Percentiles rank a stretch among this genome's conserved stretches.
These are phyloP conservation scores for Heterocephalus glaber DNA, from an alignment of 2,113 vertebrate species.

Conservation along the genomic window DNA sequence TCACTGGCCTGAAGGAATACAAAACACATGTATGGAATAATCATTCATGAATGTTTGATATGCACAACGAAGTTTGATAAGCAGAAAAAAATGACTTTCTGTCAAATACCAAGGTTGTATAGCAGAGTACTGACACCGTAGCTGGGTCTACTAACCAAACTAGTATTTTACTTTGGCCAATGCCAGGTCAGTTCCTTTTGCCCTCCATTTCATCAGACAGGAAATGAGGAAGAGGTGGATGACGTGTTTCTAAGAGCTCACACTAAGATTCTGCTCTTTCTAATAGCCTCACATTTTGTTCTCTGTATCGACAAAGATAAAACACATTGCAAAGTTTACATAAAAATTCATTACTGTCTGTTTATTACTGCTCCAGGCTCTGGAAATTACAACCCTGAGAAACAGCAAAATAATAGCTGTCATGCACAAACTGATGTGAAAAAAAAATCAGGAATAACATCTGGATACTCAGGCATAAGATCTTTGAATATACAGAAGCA, in stretches of 20 bases:
- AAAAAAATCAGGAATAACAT: conserved; percentile 52
- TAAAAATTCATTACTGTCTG: conserved; percentile 44
- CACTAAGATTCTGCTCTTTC: neutral
- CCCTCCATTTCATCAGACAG: neutral
- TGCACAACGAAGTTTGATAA: conserved; percentile 12
- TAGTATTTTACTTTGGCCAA: neutral
- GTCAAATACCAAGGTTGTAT: conserved; percentile 19
- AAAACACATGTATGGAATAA: conserved; percentile 26
- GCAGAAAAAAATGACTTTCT: conserved; percentile 48
- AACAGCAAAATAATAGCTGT: conserved; percentile 63
- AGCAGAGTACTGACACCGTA: neutral
- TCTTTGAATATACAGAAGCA: conserved; percentile 30
- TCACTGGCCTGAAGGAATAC: neutral
- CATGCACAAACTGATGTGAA: neutral
- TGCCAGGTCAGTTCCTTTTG: neutral
- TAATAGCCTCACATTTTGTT: neutral
- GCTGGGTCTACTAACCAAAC: neutral
- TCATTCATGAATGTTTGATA: conserved; percentile 19
- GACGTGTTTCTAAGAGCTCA: neutral
- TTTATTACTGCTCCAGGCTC: conserved; percentile 39
- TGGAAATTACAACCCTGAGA: conserved; percentile 47
- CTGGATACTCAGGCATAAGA: conserved; percentile 59
- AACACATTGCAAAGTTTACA: neutral
- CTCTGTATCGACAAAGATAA: conserved; percentile 15
- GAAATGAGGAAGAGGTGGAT: neutral